Evolutionary conservation across 2,797 vertebrate species (phyloP).

Genomic region (Sternarchorhynchus goeldii): DNA sequence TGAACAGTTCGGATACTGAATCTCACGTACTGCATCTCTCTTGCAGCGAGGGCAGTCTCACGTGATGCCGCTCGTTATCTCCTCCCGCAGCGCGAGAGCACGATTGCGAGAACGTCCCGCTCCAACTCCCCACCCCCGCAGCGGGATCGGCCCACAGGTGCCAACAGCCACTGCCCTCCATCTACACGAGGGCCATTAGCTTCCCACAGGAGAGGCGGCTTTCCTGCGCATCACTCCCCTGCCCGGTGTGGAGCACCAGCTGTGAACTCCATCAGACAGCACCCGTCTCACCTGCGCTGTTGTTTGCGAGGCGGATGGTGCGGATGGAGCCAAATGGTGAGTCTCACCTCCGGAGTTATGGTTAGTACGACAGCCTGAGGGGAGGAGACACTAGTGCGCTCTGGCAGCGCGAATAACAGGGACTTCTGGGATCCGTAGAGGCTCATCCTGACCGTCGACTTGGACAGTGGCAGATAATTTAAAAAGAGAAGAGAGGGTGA

Average conservation of each 20-base stretch:
- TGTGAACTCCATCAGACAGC: background rate
- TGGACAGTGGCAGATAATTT: slow-evolving; percentile 49
- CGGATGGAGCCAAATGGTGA: slow-evolving; percentile 25
- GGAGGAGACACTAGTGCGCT: slow-evolving; percentile 36
- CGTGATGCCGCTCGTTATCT: slow-evolving; percentile 11
- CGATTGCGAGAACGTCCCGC: slow-evolving; percentile 42
- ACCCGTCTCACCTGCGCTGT: slow-evolving; percentile 7
- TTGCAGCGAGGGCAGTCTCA: background rate
- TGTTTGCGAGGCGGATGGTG: slow-evolving; percentile 28
- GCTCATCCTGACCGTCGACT: slow-evolving; percentile 53
- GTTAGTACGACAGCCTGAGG: slow-evolving; percentile 25
- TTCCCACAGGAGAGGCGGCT: slow-evolving; percentile 21
- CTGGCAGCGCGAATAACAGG: slow-evolving; percentile 38
- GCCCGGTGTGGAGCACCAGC: slow-evolving; percentile 7
- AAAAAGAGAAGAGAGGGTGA: slow-evolving; percentile 26
- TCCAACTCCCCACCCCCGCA: slow-evolving; percentile 30
- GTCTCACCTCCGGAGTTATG: slow-evolving; percentile 30
- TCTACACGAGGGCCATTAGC: slow-evolving; percentile 38
- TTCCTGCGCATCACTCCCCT: slow-evolving; percentile 5
- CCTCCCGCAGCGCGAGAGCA: slow-evolving; percentile 18
- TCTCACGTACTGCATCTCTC: background rate
- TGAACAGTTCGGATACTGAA: slow-evolving; percentile 20
- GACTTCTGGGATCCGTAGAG: slow-evolving; percentile 35
- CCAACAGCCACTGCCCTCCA: slow-evolving; percentile 18
- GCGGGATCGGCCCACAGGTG: background rate